A percentile compares a stretch with the other conserved stretches of the same genome.
Conservation (phyloP, 2,888 invertebrate species). For the Panopea generosa region DNA sequence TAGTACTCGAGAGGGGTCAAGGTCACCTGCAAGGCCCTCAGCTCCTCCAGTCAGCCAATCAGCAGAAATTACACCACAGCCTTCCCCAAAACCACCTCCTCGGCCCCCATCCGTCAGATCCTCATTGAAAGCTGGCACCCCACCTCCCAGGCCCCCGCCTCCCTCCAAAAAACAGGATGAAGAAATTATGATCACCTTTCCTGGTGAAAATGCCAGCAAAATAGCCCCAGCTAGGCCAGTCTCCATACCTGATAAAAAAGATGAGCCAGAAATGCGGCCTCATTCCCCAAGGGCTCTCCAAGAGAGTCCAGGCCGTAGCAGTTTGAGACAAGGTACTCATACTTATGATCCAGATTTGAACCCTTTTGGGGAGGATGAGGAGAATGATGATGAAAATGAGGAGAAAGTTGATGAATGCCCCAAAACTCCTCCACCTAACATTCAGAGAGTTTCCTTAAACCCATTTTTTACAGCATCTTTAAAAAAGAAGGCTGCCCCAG, state of each 20-base stretch:
- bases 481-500: conserved; percentile 53
- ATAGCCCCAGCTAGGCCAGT: conserved; percentile 4
- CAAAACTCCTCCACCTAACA: conserved; percentile 24
- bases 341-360: conserved; percentile 55
- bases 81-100: conserved; percentile 57
- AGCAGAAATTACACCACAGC: conserved; percentile 48
- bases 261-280: not conserved
- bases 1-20: conserved; percentile 41
- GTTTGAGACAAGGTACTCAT: conserved; percentile 36
- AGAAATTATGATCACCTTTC: conserved; percentile 45
- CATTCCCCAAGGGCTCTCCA: conserved; percentile 18
- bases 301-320: conserved; percentile 24
- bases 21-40: conserved; percentile 38
- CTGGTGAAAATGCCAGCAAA: conserved; percentile 3
- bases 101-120: conserved; percentile 47
- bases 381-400: conserved; percentile 56
- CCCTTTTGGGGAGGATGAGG: conserved; percentile 59
- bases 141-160: conserved; percentile 51
- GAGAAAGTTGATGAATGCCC: conserved; percentile 40
- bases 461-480: conserved; percentile 56
- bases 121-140: conserved; percentile 24
- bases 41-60: conserved; percentile 37
- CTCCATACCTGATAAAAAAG: not conserved
- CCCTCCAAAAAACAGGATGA: conserved; percentile 42
- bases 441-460: conserved; percentile 40